Conservation (phyloP, 2,113 vertebrate genomes). For the Trinectes maculatus region DNA sequence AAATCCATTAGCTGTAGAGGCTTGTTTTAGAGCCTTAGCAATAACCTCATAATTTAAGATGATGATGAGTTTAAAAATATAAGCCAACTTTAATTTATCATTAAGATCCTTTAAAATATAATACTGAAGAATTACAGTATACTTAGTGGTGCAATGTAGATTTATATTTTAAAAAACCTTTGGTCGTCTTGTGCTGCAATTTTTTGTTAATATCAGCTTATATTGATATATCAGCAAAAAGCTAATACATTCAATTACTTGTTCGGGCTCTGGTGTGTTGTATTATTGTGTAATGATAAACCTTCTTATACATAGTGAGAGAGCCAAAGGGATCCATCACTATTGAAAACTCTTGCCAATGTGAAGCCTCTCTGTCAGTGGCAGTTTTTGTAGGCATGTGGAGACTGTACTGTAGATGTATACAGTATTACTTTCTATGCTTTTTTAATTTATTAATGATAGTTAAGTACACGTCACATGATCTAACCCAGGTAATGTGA, state of each 20-base stretch:
- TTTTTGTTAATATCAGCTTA: neutral
- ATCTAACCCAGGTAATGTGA: constrained; percentile 45
- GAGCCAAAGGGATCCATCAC: neutral
- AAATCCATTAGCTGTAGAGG: neutral
- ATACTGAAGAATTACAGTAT: neutral
- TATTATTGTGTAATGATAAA: constrained; percentile 7
- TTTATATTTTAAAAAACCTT: neutral
- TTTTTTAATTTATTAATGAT: constrained; percentile 6
- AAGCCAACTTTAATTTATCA: neutral
- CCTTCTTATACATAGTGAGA: neutral
- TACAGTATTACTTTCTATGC: neutral
- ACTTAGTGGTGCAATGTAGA: neutral
- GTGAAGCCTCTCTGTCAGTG: neutral
- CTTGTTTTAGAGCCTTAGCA: neutral
- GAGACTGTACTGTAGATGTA: constrained; percentile 35
- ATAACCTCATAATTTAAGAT: neutral
- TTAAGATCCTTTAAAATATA: neutral
- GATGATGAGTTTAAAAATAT: neutral
- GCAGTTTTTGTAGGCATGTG: neutral
- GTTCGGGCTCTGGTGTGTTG: neutral
- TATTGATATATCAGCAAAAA: neutral
- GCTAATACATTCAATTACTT: too few species aligned
- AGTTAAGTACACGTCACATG: neutral
- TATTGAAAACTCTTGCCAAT: neutral
- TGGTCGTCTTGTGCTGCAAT: neutral